Percentiles rank a stretch among this genome's conserved stretches.
Evolutionary conservation across 2,113 vertebrate species (phyloP).

Genomic region (Rhizomys pruinosus): DNA sequence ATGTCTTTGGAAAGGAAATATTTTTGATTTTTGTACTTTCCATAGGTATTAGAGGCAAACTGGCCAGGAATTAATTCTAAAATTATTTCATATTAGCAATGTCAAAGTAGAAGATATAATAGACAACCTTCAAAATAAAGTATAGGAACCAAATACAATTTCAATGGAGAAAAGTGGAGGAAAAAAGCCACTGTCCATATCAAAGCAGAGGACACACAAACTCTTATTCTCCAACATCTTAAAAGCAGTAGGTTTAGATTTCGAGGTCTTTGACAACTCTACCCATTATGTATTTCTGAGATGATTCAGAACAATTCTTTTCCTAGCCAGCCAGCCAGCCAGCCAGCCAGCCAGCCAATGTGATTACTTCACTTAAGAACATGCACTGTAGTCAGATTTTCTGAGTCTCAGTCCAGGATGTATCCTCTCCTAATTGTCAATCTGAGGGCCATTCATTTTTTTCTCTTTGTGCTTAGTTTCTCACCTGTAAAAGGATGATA

Average conservation of each 20-base stretch:
- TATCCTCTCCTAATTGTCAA: neutral
- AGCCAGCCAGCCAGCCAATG: neutral
- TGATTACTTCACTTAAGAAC: neutral
- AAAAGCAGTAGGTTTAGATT: neutral
- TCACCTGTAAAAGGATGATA: neutral
- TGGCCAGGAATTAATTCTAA: constrained; percentile 71
- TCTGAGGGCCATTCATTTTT: neutral
- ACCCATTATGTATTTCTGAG: neutral
- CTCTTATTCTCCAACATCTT: neutral
- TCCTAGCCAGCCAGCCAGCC: too few species aligned
- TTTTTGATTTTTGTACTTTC: constrained; percentile 49
- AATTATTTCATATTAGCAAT: constrained; percentile 71
- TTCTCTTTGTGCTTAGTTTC: neutral
- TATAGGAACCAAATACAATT: neutral
- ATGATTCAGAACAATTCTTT: neutral
- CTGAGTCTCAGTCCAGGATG: neutral
- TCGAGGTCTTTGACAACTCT: neutral
- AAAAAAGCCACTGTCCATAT: neutral
- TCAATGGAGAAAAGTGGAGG: neutral
- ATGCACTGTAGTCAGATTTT: neutral
- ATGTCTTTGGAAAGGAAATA: constrained; percentile 17
- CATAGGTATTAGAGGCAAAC: constrained; percentile 67
- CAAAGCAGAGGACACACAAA: neutral
- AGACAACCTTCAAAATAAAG: constrained; percentile 62
- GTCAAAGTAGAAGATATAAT: constrained; percentile 70